Evolutionary conservation across 2,888 invertebrate species (phyloP), one percentile per base, ranked within the genome.

Genomic region (Drosophila subsilvestris): DNA sequence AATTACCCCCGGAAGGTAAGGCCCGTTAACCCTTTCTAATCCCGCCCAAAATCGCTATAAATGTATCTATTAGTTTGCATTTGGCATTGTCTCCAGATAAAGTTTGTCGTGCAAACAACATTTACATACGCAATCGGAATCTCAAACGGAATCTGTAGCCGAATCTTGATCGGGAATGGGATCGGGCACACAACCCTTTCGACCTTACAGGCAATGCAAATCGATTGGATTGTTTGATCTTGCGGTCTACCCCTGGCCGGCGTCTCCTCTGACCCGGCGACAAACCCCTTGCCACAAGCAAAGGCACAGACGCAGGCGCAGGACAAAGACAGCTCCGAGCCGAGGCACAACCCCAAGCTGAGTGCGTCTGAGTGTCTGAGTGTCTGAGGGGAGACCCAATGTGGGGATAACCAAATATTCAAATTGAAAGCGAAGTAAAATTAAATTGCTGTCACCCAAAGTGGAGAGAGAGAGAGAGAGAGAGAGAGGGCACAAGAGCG

Each of bases 41-140:
- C 74, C 70, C 37, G n/a, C n/a, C 37, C 37, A n/a, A 63, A 63
- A 63, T 56, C 63, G 63, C 63, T 57, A 66, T 72, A 57, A 80
- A 84, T 86, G 86, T 83, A 82, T 85, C 86, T 83, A 83, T 83
- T 83, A 83, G 86, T 76, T 79, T 80, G 73, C 78, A 73, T 76
- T 82, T 75, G 77, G 72, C 72, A 76, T 83, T 80, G 78, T 78
- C 54, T 58, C 54, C 73, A 60, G 68, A 57, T 73, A 73, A 74
- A 77, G 81, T 83, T 86, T 83, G 80, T 86, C 76, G 78, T 67
- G 82, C 83, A 83, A 83, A 83, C 82, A 83, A 72, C 73, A 83
- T 83, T 85, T 60, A 57, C 86, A 83, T 80, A 75, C 25, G 43
- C 63, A 71, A 77, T 73, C 73, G 57, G 43, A 25, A 53, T 45